Evolutionary conservation across 2,113 vertebrate species (phyloP).

Genomic region (Zonotrichia leucophrys): DNA sequence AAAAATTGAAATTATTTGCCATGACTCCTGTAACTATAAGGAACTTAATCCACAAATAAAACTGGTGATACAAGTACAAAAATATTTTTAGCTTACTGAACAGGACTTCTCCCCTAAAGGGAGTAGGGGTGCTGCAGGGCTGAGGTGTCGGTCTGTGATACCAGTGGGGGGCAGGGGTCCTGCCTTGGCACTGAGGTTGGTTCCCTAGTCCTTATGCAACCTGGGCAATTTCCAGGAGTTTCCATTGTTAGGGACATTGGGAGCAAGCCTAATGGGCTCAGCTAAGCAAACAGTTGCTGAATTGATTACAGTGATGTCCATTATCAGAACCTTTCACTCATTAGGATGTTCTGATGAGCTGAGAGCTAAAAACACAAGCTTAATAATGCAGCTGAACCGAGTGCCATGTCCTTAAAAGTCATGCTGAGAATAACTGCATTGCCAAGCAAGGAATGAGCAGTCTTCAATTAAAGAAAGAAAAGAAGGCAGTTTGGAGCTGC

Average conservation of each 20-base stretch:
- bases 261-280: slow-evolving; percentile 29
- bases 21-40: neutral
- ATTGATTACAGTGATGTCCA: neutral
- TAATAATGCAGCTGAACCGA: neutral
- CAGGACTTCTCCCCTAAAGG: neutral
- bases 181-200: neutral
- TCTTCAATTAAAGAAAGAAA: neutral
- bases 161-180: neutral
- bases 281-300: neutral
- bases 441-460: neutral
- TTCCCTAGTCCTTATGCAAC: neutral
- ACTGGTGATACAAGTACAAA: neutral
- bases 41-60: neutral
- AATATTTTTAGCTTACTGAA: neutral
- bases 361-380: neutral
- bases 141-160: neutral
- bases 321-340: slow-evolving; percentile 25
- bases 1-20: neutral
- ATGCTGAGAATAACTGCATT: neutral
- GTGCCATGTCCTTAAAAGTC: slow-evolving; percentile 3
- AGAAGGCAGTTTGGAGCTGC: neutral
- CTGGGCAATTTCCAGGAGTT: neutral
- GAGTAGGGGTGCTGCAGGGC: neutral
- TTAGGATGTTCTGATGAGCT: slow-evolving; percentile 18
- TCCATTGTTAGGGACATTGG: neutral